Percentiles rank a stretch among this genome's conserved stretches.
Conservation (phyloP, 2,888 invertebrate species). For the Perizoma flavofasciatum region DNA sequence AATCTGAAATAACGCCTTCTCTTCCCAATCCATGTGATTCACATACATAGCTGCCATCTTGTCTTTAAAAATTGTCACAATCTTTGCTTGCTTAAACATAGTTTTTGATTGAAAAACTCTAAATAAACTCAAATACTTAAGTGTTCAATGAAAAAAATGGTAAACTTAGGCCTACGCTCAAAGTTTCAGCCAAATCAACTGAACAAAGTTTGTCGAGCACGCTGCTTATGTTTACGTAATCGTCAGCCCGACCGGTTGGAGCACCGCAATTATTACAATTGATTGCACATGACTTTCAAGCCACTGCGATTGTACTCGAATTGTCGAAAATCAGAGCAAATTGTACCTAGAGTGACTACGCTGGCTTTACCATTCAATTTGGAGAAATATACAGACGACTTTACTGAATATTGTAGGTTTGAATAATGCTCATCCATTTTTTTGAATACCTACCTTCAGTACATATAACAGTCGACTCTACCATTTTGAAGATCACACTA, state of each 20-base stretch:
- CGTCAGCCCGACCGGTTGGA: slow-evolving; percentile 18
- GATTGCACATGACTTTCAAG: slow-evolving; percentile 30
- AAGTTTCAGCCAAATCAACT: slow-evolving; percentile 10
- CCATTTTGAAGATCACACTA: too few relatives aligned
- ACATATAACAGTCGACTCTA: too few relatives aligned
- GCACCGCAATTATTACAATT: slow-evolving; percentile 30
- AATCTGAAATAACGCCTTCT: background rate
- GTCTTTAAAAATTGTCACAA: too few relatives aligned
- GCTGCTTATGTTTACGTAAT: slow-evolving; percentile 26
- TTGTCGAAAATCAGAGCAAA: slow-evolving; percentile 21
- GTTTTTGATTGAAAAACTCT: too few relatives aligned
- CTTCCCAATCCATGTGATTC: too few relatives aligned
- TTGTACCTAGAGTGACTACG: slow-evolving; percentile 19
- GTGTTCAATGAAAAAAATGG: too few relatives aligned
- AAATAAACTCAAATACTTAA: too few relatives aligned
- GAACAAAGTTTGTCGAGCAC: slow-evolving; percentile 17
- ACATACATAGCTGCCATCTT: too few relatives aligned
- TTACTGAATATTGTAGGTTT: background rate
- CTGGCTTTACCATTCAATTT: slow-evolving; percentile 17
- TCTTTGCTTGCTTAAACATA: too few relatives aligned
- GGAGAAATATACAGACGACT: slow-evolving; percentile 11
- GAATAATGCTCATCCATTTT: too few relatives aligned
- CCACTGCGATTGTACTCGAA: slow-evolving; percentile 27
- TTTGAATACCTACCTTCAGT: too few relatives aligned
- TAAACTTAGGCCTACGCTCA: too few relatives aligned